A percentile compares a stretch with the other conserved stretches of the same genome.
Conservation (phyloP, 2,888 invertebrate species). For the Epicampocera succincta region DNA sequence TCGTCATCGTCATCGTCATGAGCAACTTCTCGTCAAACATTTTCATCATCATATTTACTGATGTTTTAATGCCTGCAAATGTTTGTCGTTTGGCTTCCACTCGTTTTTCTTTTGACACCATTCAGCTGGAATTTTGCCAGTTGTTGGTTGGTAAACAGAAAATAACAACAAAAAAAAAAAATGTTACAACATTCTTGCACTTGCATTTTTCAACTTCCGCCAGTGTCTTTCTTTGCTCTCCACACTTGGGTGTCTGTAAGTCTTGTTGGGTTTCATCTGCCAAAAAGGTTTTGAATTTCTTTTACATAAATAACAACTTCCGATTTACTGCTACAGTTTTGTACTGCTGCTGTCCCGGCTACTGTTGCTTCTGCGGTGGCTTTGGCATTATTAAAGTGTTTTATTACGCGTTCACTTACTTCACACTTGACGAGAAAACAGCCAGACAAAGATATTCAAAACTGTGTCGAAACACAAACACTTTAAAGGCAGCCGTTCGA, state of each 20-base stretch:
- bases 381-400: conserved; percentile 11
- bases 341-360: background rate
- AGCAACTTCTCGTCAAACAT: conserved; percentile 14
- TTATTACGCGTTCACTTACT: conserved; percentile 15
- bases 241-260: conserved; percentile 3
- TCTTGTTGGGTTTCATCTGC: conserved; percentile 1
- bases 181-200: conserved; percentile 30
- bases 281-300: conserved; percentile 34
- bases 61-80: conserved; percentile 8
- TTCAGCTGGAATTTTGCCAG: conserved; percentile 40
- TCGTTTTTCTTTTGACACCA: conserved; percentile 2
- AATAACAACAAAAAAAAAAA: background rate
- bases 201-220: conserved; percentile 41
- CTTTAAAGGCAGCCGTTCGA: too few species aligned
- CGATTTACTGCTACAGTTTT: conserved; percentile 1
- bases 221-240: background rate
- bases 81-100: background rate
- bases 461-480: background rate
- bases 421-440: background rate
- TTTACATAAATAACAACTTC: conserved; percentile 17
- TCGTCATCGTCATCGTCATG: background rate
- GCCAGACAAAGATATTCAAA: background rate
- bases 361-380: conserved; percentile 1
- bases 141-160: background rate
- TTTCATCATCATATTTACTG: conserved; percentile 24